Base-by-base conservation (phyloP, 2,113 vertebrate species). In the Megaceryle torquata region DNA sequence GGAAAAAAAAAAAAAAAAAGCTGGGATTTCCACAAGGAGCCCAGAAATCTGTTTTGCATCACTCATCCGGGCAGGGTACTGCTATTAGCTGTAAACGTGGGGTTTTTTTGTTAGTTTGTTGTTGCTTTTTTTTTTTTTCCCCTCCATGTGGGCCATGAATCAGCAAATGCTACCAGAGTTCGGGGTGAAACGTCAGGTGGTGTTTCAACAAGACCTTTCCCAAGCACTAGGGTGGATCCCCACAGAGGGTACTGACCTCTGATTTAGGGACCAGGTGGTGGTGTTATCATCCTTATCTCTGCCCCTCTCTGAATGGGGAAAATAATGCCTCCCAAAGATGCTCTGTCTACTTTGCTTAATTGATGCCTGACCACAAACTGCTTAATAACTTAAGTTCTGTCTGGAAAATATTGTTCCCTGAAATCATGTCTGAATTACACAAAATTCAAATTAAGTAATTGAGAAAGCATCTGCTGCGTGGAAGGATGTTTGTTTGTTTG, bases 171-270 rank as follows among this genome's bases (percentile, higher is more conserved):
- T 97, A 74, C 15, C 4, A 95, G 95, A 98, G 96, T 89, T 97
- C 74, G 94, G 93, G 86, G 90, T 97, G 97, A 97, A 97, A 93
- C 98, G 97, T 98, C 98, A 98, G 98, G 98, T 98, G 97, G 93
- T 98, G 71, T 99, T 98, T 98, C 98, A 97, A 97, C 96, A 98
- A 0, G 1, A 74, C 93, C 96, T 98, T 97, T 95, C 95, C 96
- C 94, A 97, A 98, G 87, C 76, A 13, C 54, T 39, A 82, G 92
- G 96, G 97, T 97, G 98, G 97, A 94, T 95, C 96, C 97, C 96
- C 59, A 63, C 77, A 43, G 91, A 88, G 88, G 96, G 65, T 96
- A 93, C 96, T 59, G 91, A 98, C 98, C 93, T 97, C 68, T 64
- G 75, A 77, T 60, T 82, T 77, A 77, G 63, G 74, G 80, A 91